Percentiles rank a stretch among this genome's conserved stretches.
Conservation (phyloP, 2,888 invertebrate genomes). For the Drosophila tanythrix region DNA sequence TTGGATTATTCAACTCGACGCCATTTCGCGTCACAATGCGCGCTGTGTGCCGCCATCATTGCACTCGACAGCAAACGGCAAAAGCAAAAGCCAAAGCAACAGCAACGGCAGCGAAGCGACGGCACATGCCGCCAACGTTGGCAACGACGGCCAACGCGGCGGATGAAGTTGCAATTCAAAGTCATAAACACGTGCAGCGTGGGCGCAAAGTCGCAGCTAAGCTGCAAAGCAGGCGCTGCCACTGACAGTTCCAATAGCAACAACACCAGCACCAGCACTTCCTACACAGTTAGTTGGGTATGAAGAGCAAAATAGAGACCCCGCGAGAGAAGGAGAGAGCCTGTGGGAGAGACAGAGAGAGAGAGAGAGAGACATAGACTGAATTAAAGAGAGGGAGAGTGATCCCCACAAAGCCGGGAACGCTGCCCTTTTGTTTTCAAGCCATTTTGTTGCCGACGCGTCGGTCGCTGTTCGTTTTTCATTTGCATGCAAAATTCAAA, state of each 20-base stretch:
- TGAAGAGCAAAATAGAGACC: neutral
- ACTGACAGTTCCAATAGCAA: constrained; percentile 61
- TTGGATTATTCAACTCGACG: constrained; percentile 80
- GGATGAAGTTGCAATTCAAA: constrained; percentile 83
- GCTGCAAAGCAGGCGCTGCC: constrained; percentile 68
- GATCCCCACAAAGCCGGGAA: constrained; percentile 48
- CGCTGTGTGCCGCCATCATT: constrained; percentile 80
- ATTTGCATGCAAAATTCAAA: constrained; percentile 84
- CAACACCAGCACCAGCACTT: constrained; percentile 57
- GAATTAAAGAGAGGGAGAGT: constrained; percentile 9
- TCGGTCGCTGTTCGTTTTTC: constrained; percentile 74
- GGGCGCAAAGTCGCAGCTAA: constrained; percentile 81
- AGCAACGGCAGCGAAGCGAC: constrained; percentile 21
- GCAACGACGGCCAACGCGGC: constrained; percentile 62
- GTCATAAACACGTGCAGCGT: constrained; percentile 83
- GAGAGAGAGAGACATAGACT: constrained; percentile 1
- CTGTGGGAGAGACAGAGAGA: neutral
- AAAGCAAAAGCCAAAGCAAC: constrained; percentile 20
- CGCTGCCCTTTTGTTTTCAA: constrained; percentile 64
- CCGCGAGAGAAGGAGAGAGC: constrained; percentile 6
- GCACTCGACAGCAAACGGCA: constrained; percentile 75
- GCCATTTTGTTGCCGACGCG: constrained; percentile 69
- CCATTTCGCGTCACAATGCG: constrained; percentile 80
- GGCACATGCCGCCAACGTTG: constrained; percentile 43
- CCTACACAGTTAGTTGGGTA: constrained; percentile 48